These are phyloP conservation scores for Panagrolaimus sp. DNA, from an alignment of 1,140 invertebrate species.

Conservation along the genomic window DNA sequence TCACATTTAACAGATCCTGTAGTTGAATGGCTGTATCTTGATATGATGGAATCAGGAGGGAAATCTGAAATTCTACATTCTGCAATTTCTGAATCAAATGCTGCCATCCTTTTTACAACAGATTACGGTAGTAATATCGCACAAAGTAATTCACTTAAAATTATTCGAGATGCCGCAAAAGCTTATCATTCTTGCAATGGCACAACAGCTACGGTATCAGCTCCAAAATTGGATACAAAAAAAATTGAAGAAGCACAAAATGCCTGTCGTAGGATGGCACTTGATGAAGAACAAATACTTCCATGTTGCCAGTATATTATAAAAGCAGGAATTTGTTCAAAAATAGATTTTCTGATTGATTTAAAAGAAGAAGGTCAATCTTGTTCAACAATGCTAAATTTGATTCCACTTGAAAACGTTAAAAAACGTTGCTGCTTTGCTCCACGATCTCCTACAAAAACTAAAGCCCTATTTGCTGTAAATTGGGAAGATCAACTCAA, in stretches of 20 bases:
- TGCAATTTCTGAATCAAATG: background rate
- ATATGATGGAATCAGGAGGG: slow-evolving; percentile 1
- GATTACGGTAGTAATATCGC: background rate
- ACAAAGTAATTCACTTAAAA: background rate
- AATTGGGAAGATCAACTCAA: too few relatives aligned
- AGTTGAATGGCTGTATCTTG: background rate
- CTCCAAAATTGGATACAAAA: background rate
- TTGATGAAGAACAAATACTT: background rate
- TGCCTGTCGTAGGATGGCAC: background rate
- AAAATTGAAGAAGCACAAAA: background rate
- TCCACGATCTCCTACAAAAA: background rate
- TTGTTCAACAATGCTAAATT: too few relatives aligned
- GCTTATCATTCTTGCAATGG: background rate
- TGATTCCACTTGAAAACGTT: background rate
- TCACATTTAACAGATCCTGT: background rate
- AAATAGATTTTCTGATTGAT: too few relatives aligned
- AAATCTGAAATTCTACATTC: background rate
- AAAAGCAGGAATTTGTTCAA: background rate
- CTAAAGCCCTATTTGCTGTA: background rate
- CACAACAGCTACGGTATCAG: background rate
- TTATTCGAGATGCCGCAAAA: background rate
- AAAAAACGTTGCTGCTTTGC: background rate
- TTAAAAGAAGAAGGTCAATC: too few relatives aligned
- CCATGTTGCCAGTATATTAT: background rate
- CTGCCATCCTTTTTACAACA: background rate